Evolutionary conservation across 2,888 invertebrate species (phyloP), one percentile per base, ranked within the genome.

Genomic region (Lagria hirta): DNA sequence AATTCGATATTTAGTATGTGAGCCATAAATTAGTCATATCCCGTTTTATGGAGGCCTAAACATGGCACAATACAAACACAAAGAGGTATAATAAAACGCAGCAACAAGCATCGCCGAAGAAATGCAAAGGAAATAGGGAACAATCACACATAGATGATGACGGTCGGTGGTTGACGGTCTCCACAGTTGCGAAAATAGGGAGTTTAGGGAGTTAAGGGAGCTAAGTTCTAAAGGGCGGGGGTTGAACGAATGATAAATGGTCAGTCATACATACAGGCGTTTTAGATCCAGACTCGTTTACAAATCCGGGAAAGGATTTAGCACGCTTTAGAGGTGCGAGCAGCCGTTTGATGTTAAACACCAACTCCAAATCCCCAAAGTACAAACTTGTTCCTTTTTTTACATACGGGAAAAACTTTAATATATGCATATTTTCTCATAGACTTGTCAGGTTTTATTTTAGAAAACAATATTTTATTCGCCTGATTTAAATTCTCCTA

Each of bases 241-340:
- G 62, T n/a, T 60, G 65, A 51, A 55, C 54, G 67, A 68, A 70
- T 71, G 71, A 71, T 70, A 70, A 70, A 71, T 71, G 71, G 71
- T 70, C 70, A 70, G 67, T 69, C 68, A 67, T 65, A 68, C 67
- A 67, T 69, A 70, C 62, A 66, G 62, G 58, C 66, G 68, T 66
- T 70, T n/a, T 68, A 68, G 66, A 62, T 61, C 64, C 61, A 63
- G 62, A 65, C 67, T 70, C 67, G 69, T 67, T 69, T 68, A 69
- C 67, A 70, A 71, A 70, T 70, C 71, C 70, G 63, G 62, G 63
- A 69, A 70, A 68, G 70, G 71, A 70, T 71, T 71, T 70, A 67
- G 62, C 60, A 62, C 62, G 65, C 63, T 66, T 62, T 58, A 54
- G 61, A 68, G 68, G 65, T 68, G 65, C 58, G 62, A 68, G 61